Evolutionary conservation across 30 jellyfish, hydroid and myxozoan species (phyloP).

Genomic region (Sanderia malayensis): DNA sequence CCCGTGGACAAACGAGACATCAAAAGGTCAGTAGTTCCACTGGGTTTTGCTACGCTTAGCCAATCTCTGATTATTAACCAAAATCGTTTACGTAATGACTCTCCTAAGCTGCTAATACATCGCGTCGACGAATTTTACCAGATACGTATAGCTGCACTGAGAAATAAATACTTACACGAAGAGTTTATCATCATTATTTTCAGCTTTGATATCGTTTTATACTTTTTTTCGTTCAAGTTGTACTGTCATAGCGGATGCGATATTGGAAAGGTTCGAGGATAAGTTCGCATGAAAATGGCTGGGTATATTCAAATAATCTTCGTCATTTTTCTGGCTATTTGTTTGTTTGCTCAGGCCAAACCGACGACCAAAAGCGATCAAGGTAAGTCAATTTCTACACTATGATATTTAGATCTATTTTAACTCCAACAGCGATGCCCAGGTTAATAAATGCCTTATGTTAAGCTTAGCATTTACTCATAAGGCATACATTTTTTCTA

Average conservation of each 20-base stretch:
- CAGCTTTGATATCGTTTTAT: neutral
- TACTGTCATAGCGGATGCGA: neutral
- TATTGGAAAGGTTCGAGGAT: neutral
- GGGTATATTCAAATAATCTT: conserved; percentile 5
- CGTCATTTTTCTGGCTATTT: conserved; percentile 13
- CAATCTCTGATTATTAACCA: conserved; percentile 24
- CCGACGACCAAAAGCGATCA: conserved; percentile 47
- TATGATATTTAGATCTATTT: no score
- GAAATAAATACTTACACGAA: neutral
- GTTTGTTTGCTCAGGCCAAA: conserved; percentile 22
- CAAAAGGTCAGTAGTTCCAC: conserved; percentile 62
- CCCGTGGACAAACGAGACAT: conserved; percentile 18
- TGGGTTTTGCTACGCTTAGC: conserved; percentile 49
- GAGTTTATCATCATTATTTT: neutral
- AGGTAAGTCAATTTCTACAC: no score
- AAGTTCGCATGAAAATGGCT: conserved; percentile 1
- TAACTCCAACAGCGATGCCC: no score
- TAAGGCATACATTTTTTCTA: no score
- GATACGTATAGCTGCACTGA: neutral
- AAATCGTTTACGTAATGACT: conserved; percentile 50
- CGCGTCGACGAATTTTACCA: no score
- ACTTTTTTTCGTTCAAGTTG: neutral
- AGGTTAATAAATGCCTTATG: no score
- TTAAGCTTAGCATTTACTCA: no score
- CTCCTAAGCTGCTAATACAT: neutral